Evolutionary conservation across 2,888 invertebrate species (phyloP).

Genomic region (Timandra comae): DNA sequence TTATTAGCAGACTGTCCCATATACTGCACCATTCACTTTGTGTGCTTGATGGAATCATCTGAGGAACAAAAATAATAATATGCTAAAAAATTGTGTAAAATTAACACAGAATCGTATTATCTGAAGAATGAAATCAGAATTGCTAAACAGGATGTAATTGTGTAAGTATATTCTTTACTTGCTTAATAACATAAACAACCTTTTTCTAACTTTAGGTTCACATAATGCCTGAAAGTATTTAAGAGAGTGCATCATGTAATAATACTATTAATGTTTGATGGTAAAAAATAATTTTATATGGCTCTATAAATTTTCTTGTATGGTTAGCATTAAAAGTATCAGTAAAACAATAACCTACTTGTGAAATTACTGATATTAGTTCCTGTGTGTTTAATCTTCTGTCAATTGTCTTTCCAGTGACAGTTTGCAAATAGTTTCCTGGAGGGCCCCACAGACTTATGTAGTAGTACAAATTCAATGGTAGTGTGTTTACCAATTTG

Average conservation of each 20-base stretch:
- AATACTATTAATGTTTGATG: too few relatives aligned
- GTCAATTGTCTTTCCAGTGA: constrained; percentile 35
- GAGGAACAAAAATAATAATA: too few relatives aligned
- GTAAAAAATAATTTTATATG: constrained; percentile 1
- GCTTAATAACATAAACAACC: too few relatives aligned
- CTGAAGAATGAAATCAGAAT: too few relatives aligned
- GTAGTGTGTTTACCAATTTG: constrained; percentile 46
- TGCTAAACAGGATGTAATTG: too few relatives aligned
- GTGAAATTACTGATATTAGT: constrained; percentile 40
- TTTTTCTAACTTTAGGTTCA: too few relatives aligned
- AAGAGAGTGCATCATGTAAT: too few relatives aligned
- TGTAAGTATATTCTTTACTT: too few relatives aligned
- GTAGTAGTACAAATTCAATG: constrained; percentile 61
- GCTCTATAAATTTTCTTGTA: neutral
- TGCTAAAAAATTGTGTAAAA: too few relatives aligned
- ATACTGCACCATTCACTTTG: constrained; percentile 53
- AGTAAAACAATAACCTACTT: constrained; percentile 33
- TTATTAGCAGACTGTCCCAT: constrained; percentile 43
- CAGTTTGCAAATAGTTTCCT: constrained; percentile 47
- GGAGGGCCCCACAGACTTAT: constrained; percentile 51
- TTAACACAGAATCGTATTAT: too few relatives aligned
- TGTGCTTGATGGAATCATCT: constrained; percentile 49
- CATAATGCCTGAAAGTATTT: too few relatives aligned
- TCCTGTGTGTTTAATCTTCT: constrained; percentile 33
- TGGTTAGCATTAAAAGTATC: neutral